These are phyloP conservation scores for Lates calcarifer DNA, from an alignment of 2,113 vertebrate species.

Conservation along the genomic window DNA sequence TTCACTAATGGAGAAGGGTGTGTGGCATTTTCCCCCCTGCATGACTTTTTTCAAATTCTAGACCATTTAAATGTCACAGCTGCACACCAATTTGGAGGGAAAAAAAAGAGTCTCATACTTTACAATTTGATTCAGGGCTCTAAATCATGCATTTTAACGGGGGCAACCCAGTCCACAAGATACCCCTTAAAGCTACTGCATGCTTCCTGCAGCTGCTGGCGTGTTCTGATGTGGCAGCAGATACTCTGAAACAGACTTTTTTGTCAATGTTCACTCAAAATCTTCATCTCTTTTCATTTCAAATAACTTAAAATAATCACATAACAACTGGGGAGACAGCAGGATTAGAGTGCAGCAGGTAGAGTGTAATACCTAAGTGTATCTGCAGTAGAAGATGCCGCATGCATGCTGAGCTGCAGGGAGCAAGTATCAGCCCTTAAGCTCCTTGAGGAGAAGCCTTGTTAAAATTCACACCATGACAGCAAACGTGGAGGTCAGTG, in stretches of 20 bases:
- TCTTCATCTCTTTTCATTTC: not conserved
- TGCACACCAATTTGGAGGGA: not conserved
- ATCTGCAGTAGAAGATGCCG: not conserved
- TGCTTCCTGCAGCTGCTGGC: slow-evolving; percentile 16
- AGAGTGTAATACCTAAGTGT: not conserved
- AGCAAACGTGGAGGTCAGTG: slow-evolving; percentile 58
- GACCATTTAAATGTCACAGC: slow-evolving; percentile 20
- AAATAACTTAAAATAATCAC: not conserved
- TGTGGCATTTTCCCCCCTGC: not conserved
- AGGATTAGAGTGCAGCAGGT: not conserved
- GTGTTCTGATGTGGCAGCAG: not conserved
- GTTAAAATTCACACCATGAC: slow-evolving; percentile 59
- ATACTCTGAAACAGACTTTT: not conserved
- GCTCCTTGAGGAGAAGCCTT: slow-evolving; percentile 27
- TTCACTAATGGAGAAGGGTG: not conserved
- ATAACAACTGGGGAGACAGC: not conserved
- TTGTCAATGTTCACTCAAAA: not conserved
- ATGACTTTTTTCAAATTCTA: not conserved
- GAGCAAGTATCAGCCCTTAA: not conserved
- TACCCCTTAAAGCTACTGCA: not conserved
- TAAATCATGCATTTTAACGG: not conserved
- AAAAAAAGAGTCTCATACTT: not conserved
- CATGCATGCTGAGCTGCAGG: not conserved
- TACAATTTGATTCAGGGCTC: not conserved
- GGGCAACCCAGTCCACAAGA: not conserved